Conservation (phyloP, 2,797 vertebrate species). For the Urocyon cinereoargenteus region DNA sequence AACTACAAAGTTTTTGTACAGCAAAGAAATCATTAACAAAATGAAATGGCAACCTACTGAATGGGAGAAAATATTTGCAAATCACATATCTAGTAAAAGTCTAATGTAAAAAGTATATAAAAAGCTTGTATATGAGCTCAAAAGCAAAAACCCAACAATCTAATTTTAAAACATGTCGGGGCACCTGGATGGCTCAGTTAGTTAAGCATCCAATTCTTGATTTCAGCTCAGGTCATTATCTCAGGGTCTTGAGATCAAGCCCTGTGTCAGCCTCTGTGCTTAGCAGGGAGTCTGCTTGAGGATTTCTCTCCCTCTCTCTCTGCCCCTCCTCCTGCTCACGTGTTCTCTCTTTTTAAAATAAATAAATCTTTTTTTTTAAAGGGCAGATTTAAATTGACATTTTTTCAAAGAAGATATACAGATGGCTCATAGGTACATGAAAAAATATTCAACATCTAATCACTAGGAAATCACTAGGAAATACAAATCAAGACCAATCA, state of each 20-base stretch:
- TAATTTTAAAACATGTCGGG: too few species aligned
- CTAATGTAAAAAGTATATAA: too few species aligned
- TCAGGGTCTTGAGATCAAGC: background rate
- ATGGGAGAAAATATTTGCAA: too few species aligned
- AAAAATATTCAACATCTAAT: background rate
- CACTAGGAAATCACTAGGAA: background rate
- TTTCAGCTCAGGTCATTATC: background rate
- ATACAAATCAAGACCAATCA: background rate
- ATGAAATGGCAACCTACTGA: too few species aligned
- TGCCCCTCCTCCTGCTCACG: background rate
- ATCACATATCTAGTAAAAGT: too few species aligned
- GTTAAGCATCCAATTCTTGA: background rate
- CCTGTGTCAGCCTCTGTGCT: background rate
- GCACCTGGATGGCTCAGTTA: too few species aligned
- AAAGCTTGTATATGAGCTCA: too few species aligned
- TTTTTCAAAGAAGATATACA: background rate
- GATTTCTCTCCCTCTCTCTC: background rate
- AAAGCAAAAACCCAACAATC: too few species aligned
- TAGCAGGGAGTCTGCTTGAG: background rate
- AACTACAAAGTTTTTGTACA: too few species aligned
- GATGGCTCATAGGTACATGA: background rate
- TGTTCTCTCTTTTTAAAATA: background rate
- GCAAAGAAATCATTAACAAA: too few species aligned
- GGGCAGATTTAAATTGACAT: background rate
- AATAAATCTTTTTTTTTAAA: background rate